phyloP scores from a whole-genome alignment of 2,888 invertebrate species.

The Hydrotaea diabolus region DNA sequence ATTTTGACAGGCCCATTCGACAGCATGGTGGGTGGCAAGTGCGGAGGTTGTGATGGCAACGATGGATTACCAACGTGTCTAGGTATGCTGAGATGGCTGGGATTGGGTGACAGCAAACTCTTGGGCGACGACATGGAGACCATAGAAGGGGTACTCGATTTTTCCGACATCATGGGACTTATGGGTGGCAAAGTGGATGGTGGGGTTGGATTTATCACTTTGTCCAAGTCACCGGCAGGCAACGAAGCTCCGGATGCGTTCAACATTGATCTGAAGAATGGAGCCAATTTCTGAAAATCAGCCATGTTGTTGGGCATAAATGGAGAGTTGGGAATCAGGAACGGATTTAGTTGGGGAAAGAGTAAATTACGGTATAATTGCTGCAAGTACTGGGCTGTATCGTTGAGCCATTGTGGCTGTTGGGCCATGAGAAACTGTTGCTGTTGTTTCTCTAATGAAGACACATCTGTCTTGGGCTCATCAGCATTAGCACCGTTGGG shows the following conservation, averaged over 20 bases:
- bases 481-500: slow-evolving; percentile 37
- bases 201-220: slow-evolving; percentile 44
- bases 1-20: slow-evolving; percentile 86
- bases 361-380: slow-evolving; percentile 84
- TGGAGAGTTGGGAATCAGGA: slow-evolving; percentile 84
- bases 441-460: slow-evolving; percentile 82
- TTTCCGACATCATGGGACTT: slow-evolving; percentile 68
- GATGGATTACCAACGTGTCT: slow-evolving; percentile 67
- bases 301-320: slow-evolving; percentile 81
- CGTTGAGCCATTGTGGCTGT: slow-evolving; percentile 82
- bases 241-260: slow-evolving; percentile 51
- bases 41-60: slow-evolving; percentile 60
- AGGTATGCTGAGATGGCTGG: slow-evolving; percentile 71
- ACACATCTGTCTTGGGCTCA: slow-evolving; percentile 72
- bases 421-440: slow-evolving; percentile 84
- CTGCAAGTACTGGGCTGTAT: slow-evolving; percentile 83
- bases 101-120: slow-evolving; percentile 56
- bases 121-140: slow-evolving; percentile 68
- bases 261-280: slow-evolving; percentile 80
- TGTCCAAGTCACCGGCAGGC: slow-evolving; percentile 56
- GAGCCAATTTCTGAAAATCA: slow-evolving; percentile 83
- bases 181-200: slow-evolving; percentile 64
- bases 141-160: slow-evolving; percentile 61
- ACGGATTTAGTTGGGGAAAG: slow-evolving; percentile 84
- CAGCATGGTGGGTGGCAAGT: slow-evolving; percentile 71